Base-by-base conservation (phyloP, 2,113 vertebrate genomes). In the Prochilodus magdalenae region DNA sequence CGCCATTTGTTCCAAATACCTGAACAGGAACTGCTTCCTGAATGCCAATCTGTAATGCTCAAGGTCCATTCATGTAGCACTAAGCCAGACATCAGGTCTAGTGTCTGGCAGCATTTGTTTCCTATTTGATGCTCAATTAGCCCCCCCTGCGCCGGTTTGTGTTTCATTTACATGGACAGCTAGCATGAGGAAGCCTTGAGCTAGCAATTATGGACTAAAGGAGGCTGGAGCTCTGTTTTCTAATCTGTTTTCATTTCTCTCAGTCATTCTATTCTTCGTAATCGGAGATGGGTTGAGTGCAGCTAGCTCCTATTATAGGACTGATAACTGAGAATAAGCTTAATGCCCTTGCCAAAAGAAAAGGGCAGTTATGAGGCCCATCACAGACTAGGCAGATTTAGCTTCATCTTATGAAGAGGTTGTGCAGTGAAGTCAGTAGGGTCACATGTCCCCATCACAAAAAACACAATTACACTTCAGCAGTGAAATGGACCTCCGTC, bases 81-180 rank as follows among this genome's bases (percentile, higher is more conserved):
- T 66, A n/a, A 40, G 49, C 26, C 67, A 67, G 75, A 71, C 83
- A 66, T 79, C 44, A 71, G 80, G 77, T 73, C 73, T 76, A 36
- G 27, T 49, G 67, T 78, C 73, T 75, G 81, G 47, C 70, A 40
- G 60, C 67, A 84, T 84, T 86, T 67, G 75, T 81, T 80, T 86
- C 75, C 73, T n/a, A 74, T 86, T 88, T 75, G 83, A 86, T 83
- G 80, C 36, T 49, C 83, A 85, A 88, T 86, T 86, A 79, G 63
- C 55, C 65, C 63, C 69, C 76, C 70, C 63, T 47, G 51, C 36
- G 70, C 57, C 13, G 36, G 83, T 30, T 74, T 83, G 77, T 40
- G 74, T 86, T 88, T 84, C 87, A 83, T 79, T 82, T 79, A 66
- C 60, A 73, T 63, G 75, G 81, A 81, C 13, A 20, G 83, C 49